Conservation (phyloP, 2,113 vertebrate genomes). For the Chlorodrepanis virens region DNA sequence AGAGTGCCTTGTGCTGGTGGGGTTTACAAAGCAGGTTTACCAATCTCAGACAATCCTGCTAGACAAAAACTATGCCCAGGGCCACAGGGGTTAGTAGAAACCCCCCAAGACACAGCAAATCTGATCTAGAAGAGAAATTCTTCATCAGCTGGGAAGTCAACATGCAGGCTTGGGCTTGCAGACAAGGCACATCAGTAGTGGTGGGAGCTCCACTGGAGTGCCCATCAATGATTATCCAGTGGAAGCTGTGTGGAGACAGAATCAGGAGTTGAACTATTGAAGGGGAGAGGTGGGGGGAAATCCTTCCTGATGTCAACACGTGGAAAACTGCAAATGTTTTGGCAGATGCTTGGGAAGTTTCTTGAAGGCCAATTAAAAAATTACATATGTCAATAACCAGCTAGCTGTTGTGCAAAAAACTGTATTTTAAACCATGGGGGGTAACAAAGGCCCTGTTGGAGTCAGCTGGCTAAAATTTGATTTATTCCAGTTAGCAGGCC, state of each 20-base stretch:
- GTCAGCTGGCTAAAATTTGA: not conserved
- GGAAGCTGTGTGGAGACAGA: not conserved
- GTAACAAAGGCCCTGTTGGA: not conserved
- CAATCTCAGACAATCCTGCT: not conserved
- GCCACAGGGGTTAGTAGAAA: not conserved
- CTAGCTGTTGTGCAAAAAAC: not conserved
- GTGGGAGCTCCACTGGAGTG: accelerated
- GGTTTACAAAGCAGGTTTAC: not conserved
- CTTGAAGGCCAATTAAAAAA: not conserved
- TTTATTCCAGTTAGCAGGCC: not conserved
- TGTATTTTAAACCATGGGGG: not conserved
- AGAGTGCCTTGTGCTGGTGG: not conserved
- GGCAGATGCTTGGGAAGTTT: not conserved
- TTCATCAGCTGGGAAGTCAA: not conserved
- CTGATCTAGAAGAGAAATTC: not conserved
- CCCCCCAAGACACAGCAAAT: not conserved
- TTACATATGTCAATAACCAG: not conserved
- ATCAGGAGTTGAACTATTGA: not conserved
- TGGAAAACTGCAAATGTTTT: not conserved
- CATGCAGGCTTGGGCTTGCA: not conserved
- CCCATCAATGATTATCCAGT: not conserved
- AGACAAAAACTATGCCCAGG: not conserved
- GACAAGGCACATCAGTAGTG: not conserved
- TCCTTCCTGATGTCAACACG: not conserved
- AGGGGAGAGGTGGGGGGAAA: accelerated